Conservation (phyloP, 2,888 invertebrate species). For the Poecilus cupreus region DNA sequence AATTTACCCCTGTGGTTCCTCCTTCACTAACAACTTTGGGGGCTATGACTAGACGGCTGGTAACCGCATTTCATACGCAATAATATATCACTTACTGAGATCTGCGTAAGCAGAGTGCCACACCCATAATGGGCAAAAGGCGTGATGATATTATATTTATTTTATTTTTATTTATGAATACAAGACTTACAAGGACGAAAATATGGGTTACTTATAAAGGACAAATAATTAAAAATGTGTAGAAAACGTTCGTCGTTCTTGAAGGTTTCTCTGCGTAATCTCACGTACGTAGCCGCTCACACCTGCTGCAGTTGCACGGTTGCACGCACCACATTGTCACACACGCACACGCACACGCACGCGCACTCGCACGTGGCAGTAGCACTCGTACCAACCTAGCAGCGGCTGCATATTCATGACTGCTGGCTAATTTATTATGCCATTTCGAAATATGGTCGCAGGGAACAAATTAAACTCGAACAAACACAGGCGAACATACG, state of each 20-base stretch:
- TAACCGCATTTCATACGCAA: too few species aligned
- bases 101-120: too few species aligned
- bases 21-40: too few species aligned
- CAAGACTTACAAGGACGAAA: too few species aligned
- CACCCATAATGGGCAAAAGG: too few species aligned
- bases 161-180: too few species aligned
- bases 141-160: too few species aligned
- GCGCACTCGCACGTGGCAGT: background rate
- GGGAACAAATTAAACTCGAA: slow-evolving; percentile 28
- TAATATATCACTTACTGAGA: too few species aligned
- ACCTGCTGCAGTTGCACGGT: background rate
- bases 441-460: slow-evolving; percentile 48
- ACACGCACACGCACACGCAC: background rate
- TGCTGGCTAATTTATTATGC: slow-evolving; percentile 20
- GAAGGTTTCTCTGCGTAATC: background rate
- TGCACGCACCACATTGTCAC: background rate
- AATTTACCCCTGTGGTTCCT: too few species aligned
- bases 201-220: background rate
- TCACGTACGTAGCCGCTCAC: background rate
- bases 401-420: slow-evolving; percentile 47
- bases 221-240: background rate
- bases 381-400: too few species aligned
- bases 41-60: too few species aligned
- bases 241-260: background rate
- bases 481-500: background rate